Evolutionary conservation across 1,140 invertebrate species (phyloP).

Genomic region (Anoplolepis gracilipes): DNA sequence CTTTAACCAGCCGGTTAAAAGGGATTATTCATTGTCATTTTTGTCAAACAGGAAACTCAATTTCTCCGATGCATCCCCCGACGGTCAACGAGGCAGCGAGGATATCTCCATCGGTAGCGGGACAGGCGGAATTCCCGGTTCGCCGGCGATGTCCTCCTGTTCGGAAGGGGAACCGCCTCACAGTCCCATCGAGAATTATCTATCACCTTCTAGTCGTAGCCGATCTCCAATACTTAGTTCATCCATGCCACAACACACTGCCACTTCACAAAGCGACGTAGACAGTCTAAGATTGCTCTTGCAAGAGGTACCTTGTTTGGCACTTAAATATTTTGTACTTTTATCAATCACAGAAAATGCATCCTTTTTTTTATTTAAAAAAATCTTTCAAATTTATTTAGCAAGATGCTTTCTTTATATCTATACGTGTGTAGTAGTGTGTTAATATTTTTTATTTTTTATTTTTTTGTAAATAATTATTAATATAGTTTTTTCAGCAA

Average conservation of each 20-base stretch:
- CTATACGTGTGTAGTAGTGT: slow-evolving; percentile 21
- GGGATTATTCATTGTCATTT: not conserved
- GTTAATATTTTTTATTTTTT: slow-evolving; percentile 1
- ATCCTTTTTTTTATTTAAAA: not conserved
- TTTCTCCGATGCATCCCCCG: slow-evolving; percentile 81
- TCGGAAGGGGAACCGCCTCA: slow-evolving; percentile 83
- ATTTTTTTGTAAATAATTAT: slow-evolving; percentile 39
- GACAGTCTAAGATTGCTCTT: slow-evolving; percentile 82
- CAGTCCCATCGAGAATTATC: slow-evolving; percentile 82
- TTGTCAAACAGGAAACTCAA: slow-evolving; percentile 76
- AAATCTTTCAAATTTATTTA: not conserved
- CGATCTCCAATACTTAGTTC: slow-evolving; percentile 83
- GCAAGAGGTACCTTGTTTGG: slow-evolving; percentile 80
- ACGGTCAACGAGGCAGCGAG: slow-evolving; percentile 77
- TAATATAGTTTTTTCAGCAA: slow-evolving; percentile 7
- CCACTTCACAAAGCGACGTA: slow-evolving; percentile 81
- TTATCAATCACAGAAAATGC: not conserved
- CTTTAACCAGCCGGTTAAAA: not conserved
- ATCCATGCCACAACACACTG: slow-evolving; percentile 75
- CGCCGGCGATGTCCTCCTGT: slow-evolving; percentile 83
- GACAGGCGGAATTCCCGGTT: slow-evolving; percentile 80
- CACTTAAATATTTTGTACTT: slow-evolving; percentile 22
- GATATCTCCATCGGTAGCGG: slow-evolving; percentile 74
- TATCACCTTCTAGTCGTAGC: slow-evolving; percentile 75
- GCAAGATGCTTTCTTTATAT: not conserved